Percentiles rank a stretch among this genome's conserved stretches.
phyloP scores from a whole-genome alignment of 2,888 invertebrate genomes.

The Gasteruption jaculator region DNA sequence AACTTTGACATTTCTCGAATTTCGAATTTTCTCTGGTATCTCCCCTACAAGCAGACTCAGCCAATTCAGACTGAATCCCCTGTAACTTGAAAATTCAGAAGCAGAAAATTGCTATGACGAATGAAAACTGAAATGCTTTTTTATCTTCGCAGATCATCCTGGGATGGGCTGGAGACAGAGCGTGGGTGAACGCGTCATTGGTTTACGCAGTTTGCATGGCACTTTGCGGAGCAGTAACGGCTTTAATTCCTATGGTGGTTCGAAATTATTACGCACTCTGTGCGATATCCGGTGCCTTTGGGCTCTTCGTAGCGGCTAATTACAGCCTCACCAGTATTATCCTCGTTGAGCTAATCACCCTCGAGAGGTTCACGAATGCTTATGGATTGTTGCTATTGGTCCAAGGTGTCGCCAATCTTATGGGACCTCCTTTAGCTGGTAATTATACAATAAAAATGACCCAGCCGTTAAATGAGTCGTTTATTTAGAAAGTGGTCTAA shows the following conservation, averaged over 20 bases:
- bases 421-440: slow-evolving; percentile 91
- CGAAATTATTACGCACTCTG: slow-evolving; percentile 60
- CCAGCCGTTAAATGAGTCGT: too few relatives aligned
- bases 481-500: too few relatives aligned
- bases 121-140: not conserved
- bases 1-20: too few relatives aligned
- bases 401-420: slow-evolving; percentile 84
- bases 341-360: slow-evolving; percentile 81
- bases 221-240: slow-evolving; percentile 65
- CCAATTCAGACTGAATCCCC: too few relatives aligned
- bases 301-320: slow-evolving; percentile 87
- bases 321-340: slow-evolving; percentile 89
- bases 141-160: slow-evolving; percentile 62
- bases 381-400: slow-evolving; percentile 83
- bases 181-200: slow-evolving; percentile 70
- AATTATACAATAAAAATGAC: too few relatives aligned
- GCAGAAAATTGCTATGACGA: too few relatives aligned
- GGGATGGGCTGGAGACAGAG: slow-evolving; percentile 83
- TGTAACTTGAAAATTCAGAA: too few relatives aligned
- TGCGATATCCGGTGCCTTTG: slow-evolving; percentile 72
- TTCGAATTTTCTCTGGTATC: too few relatives aligned
- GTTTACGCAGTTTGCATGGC: slow-evolving; percentile 81
- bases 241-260: slow-evolving; percentile 62
- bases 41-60: too few relatives aligned
- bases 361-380: slow-evolving; percentile 87